Evolutionary conservation across 1,140 invertebrate genomes (phyloP).

Genomic region (Drosophila miranda): DNA sequence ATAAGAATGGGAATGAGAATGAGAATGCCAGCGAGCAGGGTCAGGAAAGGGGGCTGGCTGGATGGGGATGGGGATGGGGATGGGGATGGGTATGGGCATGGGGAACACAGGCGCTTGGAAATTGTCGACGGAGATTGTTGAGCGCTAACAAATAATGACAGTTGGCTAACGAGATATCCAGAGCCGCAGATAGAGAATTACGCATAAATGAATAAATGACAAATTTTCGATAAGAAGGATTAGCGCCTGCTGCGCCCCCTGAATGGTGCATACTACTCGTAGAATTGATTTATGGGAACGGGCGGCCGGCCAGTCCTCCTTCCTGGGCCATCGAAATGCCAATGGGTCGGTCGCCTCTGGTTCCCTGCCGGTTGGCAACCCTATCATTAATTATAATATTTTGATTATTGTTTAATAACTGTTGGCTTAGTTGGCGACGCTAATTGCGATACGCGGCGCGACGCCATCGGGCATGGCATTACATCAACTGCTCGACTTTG

Average conservation of each 20-base stretch:
- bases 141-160: conserved; percentile 71
- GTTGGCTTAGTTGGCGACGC: conserved; percentile 21
- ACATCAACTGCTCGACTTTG: conserved; percentile 26
- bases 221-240: conserved; percentile 64
- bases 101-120: no score
- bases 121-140: conserved; percentile 28
- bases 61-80: no score
- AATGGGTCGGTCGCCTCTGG: no score
- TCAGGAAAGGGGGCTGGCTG: no score
- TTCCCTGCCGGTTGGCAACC: conserved; percentile 12
- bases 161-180: conserved; percentile 73
- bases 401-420: conserved; percentile 72
- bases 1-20: background rate
- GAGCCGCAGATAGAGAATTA: conserved; percentile 40
- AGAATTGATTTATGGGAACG: no score
- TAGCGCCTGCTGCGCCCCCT: conserved; percentile 50
- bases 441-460: conserved; percentile 43
- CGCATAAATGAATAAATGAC: conserved; percentile 60
- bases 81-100: no score
- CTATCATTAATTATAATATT: conserved; percentile 73
- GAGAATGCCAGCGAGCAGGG: no score
- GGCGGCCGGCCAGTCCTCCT: no score
- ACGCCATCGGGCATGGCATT: conserved; percentile 19
- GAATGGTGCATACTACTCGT: conserved; percentile 8
- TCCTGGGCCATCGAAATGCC: no score